Conservation (phyloP, 2,888 invertebrate species). For the Heteromurus nitidus region DNA sequence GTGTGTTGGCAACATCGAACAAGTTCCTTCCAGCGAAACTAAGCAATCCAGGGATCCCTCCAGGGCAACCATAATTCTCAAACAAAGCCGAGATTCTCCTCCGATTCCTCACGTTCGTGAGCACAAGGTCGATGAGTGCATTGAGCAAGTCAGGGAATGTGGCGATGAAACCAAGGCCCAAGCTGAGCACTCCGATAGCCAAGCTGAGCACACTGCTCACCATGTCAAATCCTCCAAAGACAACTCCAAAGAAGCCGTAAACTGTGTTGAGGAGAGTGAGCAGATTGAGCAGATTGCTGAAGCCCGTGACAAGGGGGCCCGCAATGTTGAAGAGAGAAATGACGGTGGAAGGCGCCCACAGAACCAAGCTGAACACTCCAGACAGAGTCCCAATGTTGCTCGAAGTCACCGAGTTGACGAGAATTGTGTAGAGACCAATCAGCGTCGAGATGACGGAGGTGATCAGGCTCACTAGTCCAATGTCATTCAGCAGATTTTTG, state of each 20-base stretch:
- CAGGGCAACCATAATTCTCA: slow-evolving; percentile 3
- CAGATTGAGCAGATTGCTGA: background rate
- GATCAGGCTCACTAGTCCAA: background rate
- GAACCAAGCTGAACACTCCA: background rate
- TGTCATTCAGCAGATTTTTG: background rate
- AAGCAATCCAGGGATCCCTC: slow-evolving; percentile 22
- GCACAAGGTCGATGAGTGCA: background rate
- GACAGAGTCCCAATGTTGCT: background rate
- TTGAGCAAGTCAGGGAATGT: background rate
- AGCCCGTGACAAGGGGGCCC: background rate
- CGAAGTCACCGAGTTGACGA: background rate
- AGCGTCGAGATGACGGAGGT: background rate
- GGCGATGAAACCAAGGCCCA: background rate
- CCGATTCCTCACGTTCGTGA: background rate
- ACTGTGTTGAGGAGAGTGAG: background rate
- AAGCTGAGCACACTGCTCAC: background rate
- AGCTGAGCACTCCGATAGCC: background rate
- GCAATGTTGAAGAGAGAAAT: background rate
- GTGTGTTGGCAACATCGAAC: background rate
- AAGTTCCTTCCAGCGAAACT: background rate
- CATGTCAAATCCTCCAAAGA: background rate
- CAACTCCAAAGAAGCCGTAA: background rate
- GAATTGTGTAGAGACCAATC: background rate
- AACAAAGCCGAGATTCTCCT: background rate
- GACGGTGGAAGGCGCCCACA: background rate